Conservation (phyloP, 2,113 vertebrate genomes). For the Daphoenositta chrysoptera region DNA sequence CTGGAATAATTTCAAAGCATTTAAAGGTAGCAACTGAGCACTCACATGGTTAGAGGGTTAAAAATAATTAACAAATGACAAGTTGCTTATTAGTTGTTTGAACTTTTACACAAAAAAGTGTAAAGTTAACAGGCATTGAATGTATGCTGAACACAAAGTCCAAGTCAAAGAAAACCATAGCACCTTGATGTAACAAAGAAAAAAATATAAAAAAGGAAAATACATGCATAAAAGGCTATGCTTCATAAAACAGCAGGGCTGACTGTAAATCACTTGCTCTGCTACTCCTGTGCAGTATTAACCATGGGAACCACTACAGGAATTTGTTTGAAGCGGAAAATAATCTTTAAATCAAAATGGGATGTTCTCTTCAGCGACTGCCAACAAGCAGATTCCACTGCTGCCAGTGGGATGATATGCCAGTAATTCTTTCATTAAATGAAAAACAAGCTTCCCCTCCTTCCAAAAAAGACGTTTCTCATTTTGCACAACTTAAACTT, state of each 20-base stretch:
- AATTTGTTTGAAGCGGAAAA: conserved; percentile 36
- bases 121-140: neutral
- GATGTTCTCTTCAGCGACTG: neutral
- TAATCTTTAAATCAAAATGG: conserved; percentile 47
- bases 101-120: neutral
- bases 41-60: neutral
- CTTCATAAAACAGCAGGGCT: neutral
- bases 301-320: conserved; percentile 8
- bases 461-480: neutral
- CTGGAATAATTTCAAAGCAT: neutral
- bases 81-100: neutral
- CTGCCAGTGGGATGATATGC: neutral
- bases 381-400: conserved; percentile 19
- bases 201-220: neutral
- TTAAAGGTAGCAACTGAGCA: neutral
- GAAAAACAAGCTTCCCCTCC: neutral
- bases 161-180: neutral
- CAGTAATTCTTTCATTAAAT: neutral
- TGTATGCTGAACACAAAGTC: neutral
- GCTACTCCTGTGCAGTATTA: neutral
- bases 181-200: neutral
- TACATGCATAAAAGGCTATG: neutral
- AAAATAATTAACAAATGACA: neutral
- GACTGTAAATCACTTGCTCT: neutral
- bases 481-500: neutral